Percentiles rank a stretch among this genome's conserved stretches.
Conservation (phyloP, 1,140 invertebrate species). For the Eulimnadia texana region DNA sequence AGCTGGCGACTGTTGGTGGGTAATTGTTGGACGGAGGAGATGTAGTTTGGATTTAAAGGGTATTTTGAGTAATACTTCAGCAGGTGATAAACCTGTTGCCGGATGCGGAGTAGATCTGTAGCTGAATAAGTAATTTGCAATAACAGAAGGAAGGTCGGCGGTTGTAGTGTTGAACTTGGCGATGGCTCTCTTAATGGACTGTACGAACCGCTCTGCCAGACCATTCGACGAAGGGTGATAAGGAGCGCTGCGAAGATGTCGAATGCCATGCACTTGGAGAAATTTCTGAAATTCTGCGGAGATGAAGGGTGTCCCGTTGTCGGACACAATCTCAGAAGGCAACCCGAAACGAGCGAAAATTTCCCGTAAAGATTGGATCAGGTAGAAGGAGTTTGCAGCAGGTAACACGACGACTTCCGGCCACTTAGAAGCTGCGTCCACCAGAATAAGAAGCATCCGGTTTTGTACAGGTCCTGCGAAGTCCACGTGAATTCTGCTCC, state of each 20-base stretch:
- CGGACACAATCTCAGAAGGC: conserved; percentile 28
- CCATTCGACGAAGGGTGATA: conserved; percentile 14
- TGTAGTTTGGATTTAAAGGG: neutral
- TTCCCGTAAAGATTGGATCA: conserved; percentile 23
- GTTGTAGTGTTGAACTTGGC: neutral
- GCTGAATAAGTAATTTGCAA: conserved; percentile 12
- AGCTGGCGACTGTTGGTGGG: neutral
- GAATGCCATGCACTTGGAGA: conserved; percentile 27
- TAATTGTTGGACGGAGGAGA: neutral
- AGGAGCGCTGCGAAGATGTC: conserved; percentile 17
- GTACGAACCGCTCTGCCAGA: conserved; percentile 6
- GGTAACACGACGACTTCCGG: conserved; percentile 19
- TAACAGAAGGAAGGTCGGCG: neutral
- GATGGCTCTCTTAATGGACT: conserved; percentile 7
- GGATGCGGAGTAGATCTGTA: conserved; percentile 19
- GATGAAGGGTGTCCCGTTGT: conserved; percentile 31
- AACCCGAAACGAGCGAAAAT: conserved; percentile 29
- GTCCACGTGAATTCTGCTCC: conserved; percentile 35
- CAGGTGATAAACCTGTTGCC: conserved; percentile 16
- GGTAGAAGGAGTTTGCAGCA: conserved; percentile 17
- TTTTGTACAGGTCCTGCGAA: conserved; percentile 31
- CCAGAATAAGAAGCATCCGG: conserved; percentile 22
- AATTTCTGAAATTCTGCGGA: conserved; percentile 30
- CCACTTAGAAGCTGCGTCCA: conserved; percentile 24
- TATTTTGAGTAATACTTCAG: conserved; percentile 1